Evolutionary conservation across 2,797 vertebrate genomes (phyloP).

Genomic region (Falco columbarius): DNA sequence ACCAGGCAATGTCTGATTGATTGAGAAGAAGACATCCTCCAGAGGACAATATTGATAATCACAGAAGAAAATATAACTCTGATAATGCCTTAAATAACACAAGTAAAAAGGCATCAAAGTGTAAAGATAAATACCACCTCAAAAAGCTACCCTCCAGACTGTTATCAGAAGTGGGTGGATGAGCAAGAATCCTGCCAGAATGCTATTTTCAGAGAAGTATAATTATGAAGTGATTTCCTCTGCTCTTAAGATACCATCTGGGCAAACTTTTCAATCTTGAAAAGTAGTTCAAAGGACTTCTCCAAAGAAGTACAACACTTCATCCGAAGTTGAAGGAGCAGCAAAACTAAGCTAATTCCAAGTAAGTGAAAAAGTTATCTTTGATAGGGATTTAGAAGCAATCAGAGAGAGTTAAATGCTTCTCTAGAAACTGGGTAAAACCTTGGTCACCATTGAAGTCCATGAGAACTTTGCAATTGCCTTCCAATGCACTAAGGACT

Average conservation of each 20-base stretch:
- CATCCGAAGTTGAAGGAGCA: background rate
- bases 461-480: background rate
- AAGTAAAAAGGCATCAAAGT: background rate
- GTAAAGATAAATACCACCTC: background rate
- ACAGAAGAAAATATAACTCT: background rate
- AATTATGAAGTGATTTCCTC: slow-evolving; percentile 8
- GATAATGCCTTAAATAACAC: background rate
- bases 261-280: background rate
- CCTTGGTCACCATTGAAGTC: background rate
- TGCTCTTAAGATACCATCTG: background rate
- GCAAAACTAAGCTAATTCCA: background rate
- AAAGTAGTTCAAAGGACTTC: background rate
- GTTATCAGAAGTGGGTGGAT: background rate
- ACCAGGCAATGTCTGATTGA: background rate
- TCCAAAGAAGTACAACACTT: background rate
- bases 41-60: background rate
- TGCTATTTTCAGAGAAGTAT: background rate
- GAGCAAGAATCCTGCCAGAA: background rate
- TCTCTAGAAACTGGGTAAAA: background rate
- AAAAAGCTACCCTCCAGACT: background rate
- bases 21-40: background rate
- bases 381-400: background rate
- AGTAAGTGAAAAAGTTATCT: background rate
- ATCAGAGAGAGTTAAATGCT: background rate
- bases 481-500: background rate